Evolutionary conservation across 1,140 invertebrate genomes (phyloP), one percentile per base, ranked within the genome.

Genomic region (Coboldia fuscipes): DNA sequence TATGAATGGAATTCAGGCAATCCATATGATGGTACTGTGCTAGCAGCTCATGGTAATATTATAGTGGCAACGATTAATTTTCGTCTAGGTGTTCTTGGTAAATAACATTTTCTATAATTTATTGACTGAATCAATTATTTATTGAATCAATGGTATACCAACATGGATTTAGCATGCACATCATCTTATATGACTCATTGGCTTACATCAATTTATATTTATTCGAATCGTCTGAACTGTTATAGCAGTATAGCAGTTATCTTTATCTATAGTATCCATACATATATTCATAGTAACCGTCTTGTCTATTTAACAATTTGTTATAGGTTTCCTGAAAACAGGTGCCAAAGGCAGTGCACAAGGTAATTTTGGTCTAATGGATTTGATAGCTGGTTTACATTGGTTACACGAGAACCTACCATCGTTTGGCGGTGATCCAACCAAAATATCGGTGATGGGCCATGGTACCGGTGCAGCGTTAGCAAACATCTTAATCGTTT

Each of bases 1-100:
- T 92, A 81, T 57, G 79, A 89, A 46, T 92, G 84, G 75, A 88
- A 85, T 52, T 78, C 84, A 9, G 88, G 89, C 31, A 92, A 92
- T 62, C 73, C 84, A 4, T 89, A 94, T 55, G 88, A 96, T 56
- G 89, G 88, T 35, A 88, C 80, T 35, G 75, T 88, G 18, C 61
- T 97, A 30, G 82, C 88, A 35, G 78, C 83, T 37, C 75, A 83
- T 45, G 81, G 89, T 37, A 76, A 84, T 50, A 72, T 97, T 47
- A 82, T 97, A 48, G 88, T 97, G 39, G 80, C 97, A 49, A 90
- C 89, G 43, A 77, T 97, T 50, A 97, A 97, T 68, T 98, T 93
- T 68, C 73, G 93, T 45, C 71, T 98, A 36, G 93, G 92, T 37
- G 75, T 94, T 43, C 68, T 97, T 51, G 92, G 92, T 88, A 62